Evolutionary conservation across 2,113 vertebrate species (phyloP), one percentile per base, ranked within the genome.

Genomic region (Tretioscincus oriximinensis): DNA sequence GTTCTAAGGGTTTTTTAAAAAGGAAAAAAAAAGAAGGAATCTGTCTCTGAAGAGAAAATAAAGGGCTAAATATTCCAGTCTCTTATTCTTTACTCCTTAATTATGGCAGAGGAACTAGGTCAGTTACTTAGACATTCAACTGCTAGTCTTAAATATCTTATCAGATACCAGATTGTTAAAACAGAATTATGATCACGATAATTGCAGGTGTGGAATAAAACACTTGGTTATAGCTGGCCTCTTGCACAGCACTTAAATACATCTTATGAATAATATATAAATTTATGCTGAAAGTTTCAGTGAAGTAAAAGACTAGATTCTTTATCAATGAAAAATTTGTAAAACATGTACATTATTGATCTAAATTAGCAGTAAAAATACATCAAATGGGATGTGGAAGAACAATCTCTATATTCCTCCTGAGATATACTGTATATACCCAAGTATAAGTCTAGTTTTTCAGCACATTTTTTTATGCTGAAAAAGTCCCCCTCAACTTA

Each of bases 121-220:
- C 41, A 69, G 14, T 16, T 68, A 35, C 70, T 49, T 65, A 86
- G 64, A 47, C 75, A 79, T 0, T 66, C 1, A 84, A 84, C 7
- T 18, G 67, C n/a, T 60, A 74, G 71, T 68, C 76, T 86, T 88
- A 77, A 85, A 81, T 64, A 71, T 21, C 16, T 11, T 75, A 68
- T 35, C 47, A 75, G 61, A 31, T 78, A 70, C 31, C 81, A 73
- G 21, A 67, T 10, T 66, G 74, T 77, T 74, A 68, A 84, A 82
- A 63, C 63, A 58, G 76, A 88, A 89, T 77, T 64, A 73, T 51
- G n/a, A 9, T 45, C 64, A 31, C 77, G 85, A 85, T 81, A 88
- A 81, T 63, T 76, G 51, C 58, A 84, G 68, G 31, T 74, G 70
- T 84, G 82, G 68, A 79, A 83, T 80, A 84, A 83, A 79, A 84